Evolutionary conservation across 23 tunicate species (phyloP).

Genomic region (Trididemnum nubilum): DNA sequence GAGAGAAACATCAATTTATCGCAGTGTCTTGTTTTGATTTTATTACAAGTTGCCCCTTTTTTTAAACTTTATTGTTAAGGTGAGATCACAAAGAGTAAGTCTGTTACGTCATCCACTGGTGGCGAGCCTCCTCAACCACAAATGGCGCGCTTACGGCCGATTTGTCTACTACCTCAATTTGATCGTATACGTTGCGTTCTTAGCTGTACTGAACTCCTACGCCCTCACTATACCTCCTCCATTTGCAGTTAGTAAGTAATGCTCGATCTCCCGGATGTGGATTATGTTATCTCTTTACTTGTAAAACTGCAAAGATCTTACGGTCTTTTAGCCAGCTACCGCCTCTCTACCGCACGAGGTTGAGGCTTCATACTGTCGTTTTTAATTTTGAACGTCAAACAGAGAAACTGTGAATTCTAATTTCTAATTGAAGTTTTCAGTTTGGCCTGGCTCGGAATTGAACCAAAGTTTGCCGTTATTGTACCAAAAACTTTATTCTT

Average conservation of each 20-base stretch:
- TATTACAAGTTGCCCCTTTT: no score
- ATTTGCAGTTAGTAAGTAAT: conserved; percentile 67
- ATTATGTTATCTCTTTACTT: neutral
- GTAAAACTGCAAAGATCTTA: neutral
- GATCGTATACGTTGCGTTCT: conserved; percentile 46
- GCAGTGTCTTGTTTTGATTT: no score
- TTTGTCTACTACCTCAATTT: conserved; percentile 75
- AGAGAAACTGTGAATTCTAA: no score
- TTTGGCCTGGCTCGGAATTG: no score
- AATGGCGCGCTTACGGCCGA: conserved; percentile 87
- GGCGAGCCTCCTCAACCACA: conserved; percentile 71
- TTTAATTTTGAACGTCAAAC: no score
- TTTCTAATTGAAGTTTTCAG: no score
- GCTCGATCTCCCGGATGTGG: neutral
- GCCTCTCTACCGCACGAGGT: no score
- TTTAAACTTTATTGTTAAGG: no score
- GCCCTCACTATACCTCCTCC: conserved; percentile 89
- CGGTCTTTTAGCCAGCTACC: neutral
- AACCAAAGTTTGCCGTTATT: no score
- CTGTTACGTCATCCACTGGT: conserved; percentile 94
- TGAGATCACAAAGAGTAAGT: conserved; percentile 66
- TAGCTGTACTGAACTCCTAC: conserved; percentile 83
- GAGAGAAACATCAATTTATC: no score
- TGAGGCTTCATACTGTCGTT: no score
- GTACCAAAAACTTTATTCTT: no score